Evolutionary conservation across 2,113 vertebrate species (phyloP).

Genomic region (Menura novaehollandiae): DNA sequence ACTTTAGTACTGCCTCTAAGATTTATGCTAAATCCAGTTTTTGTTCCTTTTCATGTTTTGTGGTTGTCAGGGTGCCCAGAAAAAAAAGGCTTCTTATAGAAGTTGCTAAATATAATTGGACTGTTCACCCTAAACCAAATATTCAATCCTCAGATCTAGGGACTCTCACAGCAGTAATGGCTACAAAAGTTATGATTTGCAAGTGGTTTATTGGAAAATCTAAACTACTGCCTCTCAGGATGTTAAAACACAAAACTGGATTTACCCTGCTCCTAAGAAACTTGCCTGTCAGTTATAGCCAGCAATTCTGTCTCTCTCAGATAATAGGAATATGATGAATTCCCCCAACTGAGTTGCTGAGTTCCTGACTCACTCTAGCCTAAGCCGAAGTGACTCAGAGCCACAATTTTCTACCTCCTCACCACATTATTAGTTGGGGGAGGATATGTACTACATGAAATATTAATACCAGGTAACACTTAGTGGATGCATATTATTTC

Average conservation of each 20-base stretch:
- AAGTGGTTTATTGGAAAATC: background rate
- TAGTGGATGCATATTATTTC: background rate
- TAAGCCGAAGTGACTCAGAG: background rate
- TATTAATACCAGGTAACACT: background rate
- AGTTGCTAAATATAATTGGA: background rate
- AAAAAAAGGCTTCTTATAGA: background rate
- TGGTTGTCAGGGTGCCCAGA: background rate
- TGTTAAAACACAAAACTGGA: background rate
- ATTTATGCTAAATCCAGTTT: background rate
- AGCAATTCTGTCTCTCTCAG: background rate
- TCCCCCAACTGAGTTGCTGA: background rate
- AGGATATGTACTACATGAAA: background rate
- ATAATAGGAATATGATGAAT: background rate
- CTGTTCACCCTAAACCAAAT: background rate
- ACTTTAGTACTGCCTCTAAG: background rate
- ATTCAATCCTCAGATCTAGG: background rate
- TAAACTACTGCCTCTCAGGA: background rate
- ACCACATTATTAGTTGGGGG: background rate
- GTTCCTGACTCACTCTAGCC: background rate
- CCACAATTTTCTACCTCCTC: background rate
- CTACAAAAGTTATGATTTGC: background rate
- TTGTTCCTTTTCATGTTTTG: background rate
- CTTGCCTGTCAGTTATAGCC: background rate
- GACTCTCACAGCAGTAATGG: background rate
- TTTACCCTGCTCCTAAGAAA: background rate